Percentiles rank a stretch among this genome's conserved stretches.
Conservation (phyloP, 2,797 vertebrate genomes). For the Phoebastria nigripes region DNA sequence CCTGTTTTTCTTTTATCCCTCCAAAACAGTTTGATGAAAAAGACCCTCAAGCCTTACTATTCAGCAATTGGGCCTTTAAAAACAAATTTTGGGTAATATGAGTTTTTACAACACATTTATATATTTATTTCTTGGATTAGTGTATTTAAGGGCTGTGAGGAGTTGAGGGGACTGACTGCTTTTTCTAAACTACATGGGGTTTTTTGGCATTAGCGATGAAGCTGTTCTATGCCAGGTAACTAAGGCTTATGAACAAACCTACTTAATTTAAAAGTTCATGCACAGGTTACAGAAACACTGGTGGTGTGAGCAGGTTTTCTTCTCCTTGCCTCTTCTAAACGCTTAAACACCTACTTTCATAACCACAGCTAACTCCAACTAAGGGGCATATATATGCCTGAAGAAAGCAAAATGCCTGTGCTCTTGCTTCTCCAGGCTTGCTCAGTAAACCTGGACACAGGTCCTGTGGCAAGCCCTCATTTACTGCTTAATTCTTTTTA, state of each 20-base stretch:
- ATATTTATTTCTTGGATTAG: slow-evolving; percentile 50
- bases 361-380: background rate
- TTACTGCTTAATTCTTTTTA: slow-evolving; percentile 30
- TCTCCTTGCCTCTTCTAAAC: background rate
- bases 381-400: background rate
- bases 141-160: background rate
- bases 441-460: background rate
- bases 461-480: background rate
- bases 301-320: background rate
- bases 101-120: slow-evolving; percentile 10
- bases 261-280: slow-evolving; percentile 33
- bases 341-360: background rate
- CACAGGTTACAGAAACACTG: background rate
- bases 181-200: background rate
- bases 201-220: background rate
- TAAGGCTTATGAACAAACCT: slow-evolving; percentile 10
- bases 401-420: background rate
- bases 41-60: background rate
- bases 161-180: background rate
- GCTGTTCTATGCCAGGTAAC: slow-evolving; percentile 8
- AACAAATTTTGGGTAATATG: background rate
- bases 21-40: background rate
- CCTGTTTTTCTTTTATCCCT: slow-evolving; percentile 17
- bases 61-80: background rate
- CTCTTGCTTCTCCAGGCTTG: background rate